phyloP scores from a whole-genome alignment of 2,797 vertebrate species.

The Pelodytes ibericus region DNA sequence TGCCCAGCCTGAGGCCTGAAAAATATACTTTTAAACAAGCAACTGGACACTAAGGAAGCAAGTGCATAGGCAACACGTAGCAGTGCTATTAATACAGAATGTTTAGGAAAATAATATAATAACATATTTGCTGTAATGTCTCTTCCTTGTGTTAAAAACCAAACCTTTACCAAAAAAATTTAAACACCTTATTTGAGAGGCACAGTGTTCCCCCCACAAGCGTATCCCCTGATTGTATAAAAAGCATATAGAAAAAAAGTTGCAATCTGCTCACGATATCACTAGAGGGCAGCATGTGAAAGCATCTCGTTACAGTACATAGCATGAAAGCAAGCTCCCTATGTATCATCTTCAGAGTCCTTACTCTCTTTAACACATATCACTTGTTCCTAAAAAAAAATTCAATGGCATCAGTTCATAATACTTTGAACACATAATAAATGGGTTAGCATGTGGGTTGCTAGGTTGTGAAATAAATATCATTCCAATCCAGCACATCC shows the following conservation, averaged over 20 bases:
- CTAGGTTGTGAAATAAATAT: background rate
- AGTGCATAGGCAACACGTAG: constrained; percentile 25
- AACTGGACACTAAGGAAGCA: constrained; percentile 22
- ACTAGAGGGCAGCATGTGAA: constrained; percentile 69
- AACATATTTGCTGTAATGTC: constrained; percentile 11
- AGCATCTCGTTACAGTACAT: background rate
- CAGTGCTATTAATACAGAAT: constrained; percentile 19
- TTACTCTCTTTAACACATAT: background rate
- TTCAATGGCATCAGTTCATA: background rate
- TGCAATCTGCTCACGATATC: constrained; percentile 29
- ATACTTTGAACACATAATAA: background rate
- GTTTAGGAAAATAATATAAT: background rate
- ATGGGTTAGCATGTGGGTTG: background rate
- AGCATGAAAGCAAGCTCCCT: background rate
- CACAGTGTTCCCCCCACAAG: constrained; percentile 13
- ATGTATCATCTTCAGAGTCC: background rate
- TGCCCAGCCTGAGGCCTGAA: background rate
- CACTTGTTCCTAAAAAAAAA: background rate
- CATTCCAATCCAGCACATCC: background rate
- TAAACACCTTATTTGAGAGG: constrained; percentile 15
- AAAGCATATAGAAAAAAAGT: constrained; percentile 2
- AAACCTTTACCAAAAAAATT: background rate
- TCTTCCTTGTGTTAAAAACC: background rate
- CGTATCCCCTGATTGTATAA: constrained; percentile 35
- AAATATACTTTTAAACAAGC: constrained; percentile 14